Evolutionary conservation across 2,797 vertebrate genomes (phyloP).

Genomic region (Okamejei kenojei): DNA sequence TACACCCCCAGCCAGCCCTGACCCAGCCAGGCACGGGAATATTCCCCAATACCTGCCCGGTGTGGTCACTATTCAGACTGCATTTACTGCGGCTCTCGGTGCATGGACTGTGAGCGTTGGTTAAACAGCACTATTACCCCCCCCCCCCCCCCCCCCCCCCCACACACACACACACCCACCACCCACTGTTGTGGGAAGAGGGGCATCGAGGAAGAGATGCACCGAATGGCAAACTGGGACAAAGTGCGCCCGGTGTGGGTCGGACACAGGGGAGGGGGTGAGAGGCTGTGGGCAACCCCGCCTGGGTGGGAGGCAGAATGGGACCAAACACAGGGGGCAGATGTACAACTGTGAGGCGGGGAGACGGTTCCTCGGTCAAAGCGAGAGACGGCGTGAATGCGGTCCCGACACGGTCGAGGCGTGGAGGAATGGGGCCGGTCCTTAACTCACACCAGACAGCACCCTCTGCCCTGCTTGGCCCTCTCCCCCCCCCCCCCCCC

Average conservation of each 20-base stretch:
- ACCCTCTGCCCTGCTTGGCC: neutral
- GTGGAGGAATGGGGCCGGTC: too few species aligned
- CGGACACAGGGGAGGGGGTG: neutral
- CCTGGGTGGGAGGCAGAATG: neutral
- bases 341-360: neutral
- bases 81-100: neutral
- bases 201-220: too few species aligned
- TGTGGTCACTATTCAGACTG: neutral
- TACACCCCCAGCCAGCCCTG: too few species aligned
- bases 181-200: too few species aligned
- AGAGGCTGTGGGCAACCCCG: neutral
- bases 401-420: neutral
- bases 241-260: neutral
- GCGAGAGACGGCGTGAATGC: neutral
- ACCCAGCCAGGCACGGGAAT: neutral
- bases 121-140: too few species aligned
- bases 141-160: too few species aligned
- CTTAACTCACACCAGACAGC: neutral
- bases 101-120: neutral
- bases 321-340: neutral
- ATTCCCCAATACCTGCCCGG: neutral
- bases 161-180: too few species aligned
- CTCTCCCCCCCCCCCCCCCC: neutral
- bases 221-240: too few species aligned
- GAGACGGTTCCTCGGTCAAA: neutral